Evolutionary conservation across 2,888 invertebrate genomes (phyloP).

Genomic region (Junonia oenone): DNA sequence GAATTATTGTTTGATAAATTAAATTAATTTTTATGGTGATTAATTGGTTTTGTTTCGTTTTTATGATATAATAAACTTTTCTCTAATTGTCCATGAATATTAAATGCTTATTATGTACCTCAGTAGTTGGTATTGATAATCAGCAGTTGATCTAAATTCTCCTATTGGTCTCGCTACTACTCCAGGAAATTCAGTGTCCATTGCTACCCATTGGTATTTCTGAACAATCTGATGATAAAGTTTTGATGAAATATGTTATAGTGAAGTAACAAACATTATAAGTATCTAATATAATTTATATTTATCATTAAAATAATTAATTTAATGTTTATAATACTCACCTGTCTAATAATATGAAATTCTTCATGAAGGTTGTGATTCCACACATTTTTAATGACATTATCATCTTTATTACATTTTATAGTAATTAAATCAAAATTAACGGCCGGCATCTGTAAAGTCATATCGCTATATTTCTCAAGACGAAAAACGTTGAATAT

Average conservation of each 20-base stretch:
- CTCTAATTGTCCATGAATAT: background rate
- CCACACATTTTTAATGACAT: conserved; percentile 96
- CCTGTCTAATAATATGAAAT: conserved; percentile 92
- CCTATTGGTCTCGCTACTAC: conserved; percentile 97
- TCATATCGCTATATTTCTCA: conserved; percentile 26
- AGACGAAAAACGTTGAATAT: background rate
- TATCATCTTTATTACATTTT: conserved; percentile 79
- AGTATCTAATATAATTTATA: too few species aligned
- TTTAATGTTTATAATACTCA: conserved; percentile 39
- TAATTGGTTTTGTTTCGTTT: background rate
- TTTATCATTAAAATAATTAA: too few species aligned
- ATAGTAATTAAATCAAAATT: conserved; percentile 31
- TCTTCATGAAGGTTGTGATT: conserved; percentile 95
- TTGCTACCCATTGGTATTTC: conserved; percentile 87
- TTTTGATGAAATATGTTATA: too few species aligned
- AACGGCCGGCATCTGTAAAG: conserved; percentile 29
- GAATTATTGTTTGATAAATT: too few species aligned
- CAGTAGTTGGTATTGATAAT: conserved; percentile 93
- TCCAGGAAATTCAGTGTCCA: conserved; percentile 98
- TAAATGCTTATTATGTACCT: conserved; percentile 52
- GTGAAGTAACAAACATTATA: background rate
- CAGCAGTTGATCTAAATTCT: conserved; percentile 90
- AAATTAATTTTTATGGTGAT: too few species aligned
- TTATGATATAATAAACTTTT: background rate
- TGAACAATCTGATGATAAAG: conserved; percentile 85